Evolutionary conservation across 2,113 vertebrate species (phyloP).

Genomic region (Apistogramma diplotaenia): DNA sequence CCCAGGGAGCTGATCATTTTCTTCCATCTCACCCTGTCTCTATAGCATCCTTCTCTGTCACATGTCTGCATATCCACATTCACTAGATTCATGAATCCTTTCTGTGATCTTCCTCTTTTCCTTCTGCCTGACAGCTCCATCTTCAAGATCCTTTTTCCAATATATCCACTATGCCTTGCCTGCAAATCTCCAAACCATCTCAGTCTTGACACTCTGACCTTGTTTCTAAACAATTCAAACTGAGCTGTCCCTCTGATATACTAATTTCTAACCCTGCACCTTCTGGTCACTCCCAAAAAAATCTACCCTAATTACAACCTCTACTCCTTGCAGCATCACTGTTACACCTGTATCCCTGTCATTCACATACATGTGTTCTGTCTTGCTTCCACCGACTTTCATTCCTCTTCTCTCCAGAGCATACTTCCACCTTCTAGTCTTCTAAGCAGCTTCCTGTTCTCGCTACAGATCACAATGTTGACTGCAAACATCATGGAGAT

Average conservation of each 20-base stretch:
- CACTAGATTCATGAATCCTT: background rate
- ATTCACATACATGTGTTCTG: too few species aligned
- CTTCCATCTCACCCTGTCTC: too few species aligned
- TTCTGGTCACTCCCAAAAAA: background rate
- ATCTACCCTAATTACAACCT: background rate
- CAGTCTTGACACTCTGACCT: background rate
- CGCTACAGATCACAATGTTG: background rate
- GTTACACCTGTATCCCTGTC: too few species aligned
- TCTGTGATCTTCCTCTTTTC: background rate
- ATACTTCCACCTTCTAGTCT: background rate
- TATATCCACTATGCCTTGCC: background rate
- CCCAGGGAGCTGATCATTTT: too few species aligned
- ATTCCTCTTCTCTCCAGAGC: background rate
- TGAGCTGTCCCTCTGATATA: background rate
- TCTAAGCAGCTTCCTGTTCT: background rate
- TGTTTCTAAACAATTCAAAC: background rate
- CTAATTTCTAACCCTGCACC: background rate
- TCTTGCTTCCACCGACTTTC: too few species aligned
- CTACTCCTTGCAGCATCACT: too few species aligned
- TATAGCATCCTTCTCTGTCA: too few species aligned
- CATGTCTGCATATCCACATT: too few species aligned
- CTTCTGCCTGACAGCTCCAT: background rate
- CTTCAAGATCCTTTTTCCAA: background rate
- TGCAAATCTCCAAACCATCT: background rate
- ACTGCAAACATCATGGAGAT: too few species aligned